Conservation (phyloP, 2,888 invertebrate species). For the Ecliptopera silaceata region DNA sequence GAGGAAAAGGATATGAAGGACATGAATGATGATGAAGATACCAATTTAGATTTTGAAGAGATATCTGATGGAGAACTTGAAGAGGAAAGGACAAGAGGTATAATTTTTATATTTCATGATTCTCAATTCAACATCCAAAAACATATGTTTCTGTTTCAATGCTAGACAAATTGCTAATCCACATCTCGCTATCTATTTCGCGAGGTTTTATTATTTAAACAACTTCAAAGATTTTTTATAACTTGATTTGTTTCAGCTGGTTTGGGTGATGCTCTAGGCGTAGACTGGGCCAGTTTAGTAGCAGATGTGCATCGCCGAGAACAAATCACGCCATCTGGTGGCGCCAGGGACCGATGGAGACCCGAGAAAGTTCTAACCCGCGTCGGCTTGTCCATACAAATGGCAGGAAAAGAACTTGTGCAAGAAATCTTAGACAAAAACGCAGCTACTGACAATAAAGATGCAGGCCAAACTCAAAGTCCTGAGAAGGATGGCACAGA, state of each 20-base stretch:
- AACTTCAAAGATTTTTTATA: neutral
- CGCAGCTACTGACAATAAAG: slow-evolving; percentile 54
- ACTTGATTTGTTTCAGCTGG: slow-evolving; percentile 71
- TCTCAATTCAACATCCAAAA: no score
- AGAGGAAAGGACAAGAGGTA: slow-evolving; percentile 86
- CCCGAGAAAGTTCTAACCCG: slow-evolving; percentile 90
- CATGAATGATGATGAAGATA: slow-evolving; percentile 87
- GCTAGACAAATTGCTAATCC: neutral
- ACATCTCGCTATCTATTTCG: no score
- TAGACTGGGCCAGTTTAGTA: slow-evolving; percentile 96
- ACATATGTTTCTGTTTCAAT: neutral
- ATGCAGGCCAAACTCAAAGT: slow-evolving; percentile 41
- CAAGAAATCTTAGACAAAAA: slow-evolving; percentile 66
- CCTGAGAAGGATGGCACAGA: slow-evolving; percentile 44
- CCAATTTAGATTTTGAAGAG: slow-evolving; percentile 93
- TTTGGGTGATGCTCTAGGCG: slow-evolving; percentile 96
- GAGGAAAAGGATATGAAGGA: slow-evolving; percentile 79
- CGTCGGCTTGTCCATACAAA: slow-evolving; percentile 90
- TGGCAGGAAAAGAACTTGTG: slow-evolving; percentile 85
- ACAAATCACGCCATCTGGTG: slow-evolving; percentile 76
- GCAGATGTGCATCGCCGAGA: slow-evolving; percentile 87
- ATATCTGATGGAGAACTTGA: slow-evolving; percentile 95
- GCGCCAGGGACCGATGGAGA: slow-evolving; percentile 90
- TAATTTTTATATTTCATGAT: neutral
- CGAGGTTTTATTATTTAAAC: neutral